Evolutionary conservation across 2,888 invertebrate genomes (phyloP).

Genomic region (Nebria brevicollis): DNA sequence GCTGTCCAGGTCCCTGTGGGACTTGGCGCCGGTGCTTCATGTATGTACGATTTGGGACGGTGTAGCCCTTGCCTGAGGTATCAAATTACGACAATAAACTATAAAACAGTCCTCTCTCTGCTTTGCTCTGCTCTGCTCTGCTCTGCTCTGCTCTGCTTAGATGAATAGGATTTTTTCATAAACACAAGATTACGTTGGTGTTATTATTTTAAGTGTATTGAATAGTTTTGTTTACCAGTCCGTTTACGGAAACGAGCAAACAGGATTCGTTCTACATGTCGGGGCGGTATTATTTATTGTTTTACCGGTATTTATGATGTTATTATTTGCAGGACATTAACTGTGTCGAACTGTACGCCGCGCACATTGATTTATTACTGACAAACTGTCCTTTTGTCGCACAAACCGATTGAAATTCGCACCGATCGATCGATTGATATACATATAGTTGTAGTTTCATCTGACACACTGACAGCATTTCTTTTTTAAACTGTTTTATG

Average conservation of each 20-base stretch:
- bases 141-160: too few relatives aligned
- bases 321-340: slow-evolving; percentile 47
- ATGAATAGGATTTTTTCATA: too few relatives aligned
- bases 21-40: neutral
- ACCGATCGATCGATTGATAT: too few relatives aligned
- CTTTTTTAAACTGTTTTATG: too few relatives aligned
- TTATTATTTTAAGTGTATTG: neutral
- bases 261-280: neutral
- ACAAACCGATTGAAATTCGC: neutral
- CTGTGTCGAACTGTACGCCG: slow-evolving; percentile 25
- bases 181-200: too few relatives aligned
- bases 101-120: neutral
- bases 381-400: slow-evolving; percentile 37
- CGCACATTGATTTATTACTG: slow-evolving; percentile 33
- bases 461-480: neutral
- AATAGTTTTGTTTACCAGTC: neutral
- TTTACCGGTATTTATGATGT: slow-evolving; percentile 46
- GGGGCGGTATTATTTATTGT: slow-evolving; percentile 35
- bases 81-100: neutral
- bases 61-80: neutral
- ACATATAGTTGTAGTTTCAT: neutral
- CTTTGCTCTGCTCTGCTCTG: too few relatives aligned
- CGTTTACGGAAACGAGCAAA: neutral
- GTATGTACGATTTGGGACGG: neutral
- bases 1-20: neutral